Base-by-base conservation (phyloP, 92 coral and sea anemone species). In the Plumapathes pennacea region DNA sequence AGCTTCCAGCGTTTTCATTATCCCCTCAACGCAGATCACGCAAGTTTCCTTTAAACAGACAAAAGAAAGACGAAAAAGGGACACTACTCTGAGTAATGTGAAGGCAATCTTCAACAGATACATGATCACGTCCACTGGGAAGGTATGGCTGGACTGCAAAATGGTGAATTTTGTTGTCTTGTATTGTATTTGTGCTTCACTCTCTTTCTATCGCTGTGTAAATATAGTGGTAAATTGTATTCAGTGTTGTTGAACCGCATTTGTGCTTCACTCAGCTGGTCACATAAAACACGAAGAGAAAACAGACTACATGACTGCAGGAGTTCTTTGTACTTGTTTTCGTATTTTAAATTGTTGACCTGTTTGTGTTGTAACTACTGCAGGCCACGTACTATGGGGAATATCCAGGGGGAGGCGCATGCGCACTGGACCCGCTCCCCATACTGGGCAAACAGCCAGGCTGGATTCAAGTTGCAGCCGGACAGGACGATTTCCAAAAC, bases 331-430 rank as follows among this genome's bases (percentile, higher is more conserved):
- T n/a, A n/a, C n/a, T n/a, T n/a, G n/a, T n/a, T n/a, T n/a, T n/a
- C n/a, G n/a, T n/a, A n/a, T n/a, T n/a, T n/a, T n/a, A n/a, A n/a
- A n/a, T n/a, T n/a, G n/a, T n/a, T n/a, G n/a, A n/a, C n/a, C n/a
- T n/a, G n/a, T n/a, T n/a, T n/a, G n/a, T n/a, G n/a, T 22, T 19
- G 1, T 53, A 25, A n/a, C 18, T 7, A 46, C 53, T 45, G 28
- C 32, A 86, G 95, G 85, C 82, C 4, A 86, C 85, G 2, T 82
- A 86, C 69, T 86, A 86, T 32, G 95, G 95, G 6, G 36, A 33
- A 1, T 86, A 86, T 48, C 85, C 95, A 4, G 71, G 62, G 1
- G 82, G 50, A 36, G 82, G 86, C 14, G 62, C 48, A 4, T 86
- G 95, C 15, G 66, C 85, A 9, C 34, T 86, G 65, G 95, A 81